Percentiles rank a stretch among this genome's conserved stretches.
Evolutionary conservation across 2,113 vertebrate genomes (phyloP).

Genomic region (Actenoides lindsayi): DNA sequence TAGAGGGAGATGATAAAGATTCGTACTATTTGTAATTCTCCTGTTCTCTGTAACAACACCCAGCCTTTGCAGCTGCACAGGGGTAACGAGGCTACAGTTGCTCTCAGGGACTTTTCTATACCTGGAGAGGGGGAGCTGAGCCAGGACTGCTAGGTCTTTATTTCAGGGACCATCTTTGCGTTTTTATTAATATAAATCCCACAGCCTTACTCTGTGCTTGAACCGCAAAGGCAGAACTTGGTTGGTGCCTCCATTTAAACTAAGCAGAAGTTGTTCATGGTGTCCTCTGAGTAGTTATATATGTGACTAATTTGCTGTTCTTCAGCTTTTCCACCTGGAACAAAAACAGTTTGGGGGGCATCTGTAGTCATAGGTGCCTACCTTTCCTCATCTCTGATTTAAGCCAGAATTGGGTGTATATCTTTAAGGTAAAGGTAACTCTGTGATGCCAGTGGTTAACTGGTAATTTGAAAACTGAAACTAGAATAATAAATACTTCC

Average conservation of each 20-base stretch:
- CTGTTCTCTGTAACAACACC: not conserved
- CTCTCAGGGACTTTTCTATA: rapidly evolving
- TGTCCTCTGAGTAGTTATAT: not conserved
- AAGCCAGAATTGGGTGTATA: not conserved
- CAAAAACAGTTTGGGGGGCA: not conserved
- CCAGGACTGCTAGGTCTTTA: not conserved
- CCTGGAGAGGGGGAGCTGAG: not conserved
- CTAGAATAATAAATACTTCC: not conserved
- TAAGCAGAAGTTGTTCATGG: rapidly evolving
- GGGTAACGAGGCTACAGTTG: rapidly evolving
- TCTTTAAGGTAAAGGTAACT: not conserved
- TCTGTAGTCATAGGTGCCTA: not conserved
- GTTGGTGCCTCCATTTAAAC: not conserved
- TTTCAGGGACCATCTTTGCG: not conserved
- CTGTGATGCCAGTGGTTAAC: not conserved
- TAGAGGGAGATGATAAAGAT: conserved; percentile 51
- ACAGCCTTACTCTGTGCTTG: not conserved
- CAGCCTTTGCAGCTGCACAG: not conserved
- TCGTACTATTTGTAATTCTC: not conserved
- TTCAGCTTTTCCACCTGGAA: not conserved
- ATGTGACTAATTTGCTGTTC: not conserved
- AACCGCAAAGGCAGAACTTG: not conserved
- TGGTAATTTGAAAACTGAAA: not conserved
- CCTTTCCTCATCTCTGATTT: not conserved
- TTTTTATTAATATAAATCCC: not conserved